Evolutionary conservation across 2,888 invertebrate species (phyloP), one percentile per base, ranked within the genome.

Genomic region (Drosophila stalkeri): DNA sequence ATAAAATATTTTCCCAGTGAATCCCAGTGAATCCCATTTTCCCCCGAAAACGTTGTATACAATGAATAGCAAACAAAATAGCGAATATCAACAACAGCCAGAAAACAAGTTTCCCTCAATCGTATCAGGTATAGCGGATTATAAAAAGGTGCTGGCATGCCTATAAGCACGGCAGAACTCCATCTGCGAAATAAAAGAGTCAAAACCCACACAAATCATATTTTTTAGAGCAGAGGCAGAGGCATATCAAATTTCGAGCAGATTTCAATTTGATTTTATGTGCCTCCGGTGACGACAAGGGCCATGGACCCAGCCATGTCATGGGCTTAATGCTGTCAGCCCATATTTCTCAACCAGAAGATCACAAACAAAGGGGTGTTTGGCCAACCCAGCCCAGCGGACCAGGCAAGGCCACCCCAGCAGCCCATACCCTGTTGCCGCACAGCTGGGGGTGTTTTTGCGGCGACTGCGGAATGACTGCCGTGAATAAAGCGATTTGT

Each of bases 181-280:
- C 18, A 60, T 20, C 41, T 49, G 31, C 6, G 20, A 41, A 55
- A 27, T 41, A 20, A 43, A 47, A 9, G 23, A 23, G 47, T 37
- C 41, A 20, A 55, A 47, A 51, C n/a, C 60, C 59, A 66, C 69
- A 74, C 64, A 67, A 43, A 67, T 61, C 70, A 82, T 68, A 69
- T 41, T 62, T 44, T 49, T 49, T 49, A 64, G 41, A 59, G 61
- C 52, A 43, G 27, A 56, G 61, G 57, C 57, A 35, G 65, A 56
- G 61, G 65, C 84, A 77, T 91, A 91, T 92, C 92, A 81, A 86
- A 91, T 91, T 91, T 90, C 92, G 81, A 89, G 76, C 91, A 90
- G 90, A 91, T 91, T 90, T 91, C 88, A 84, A 86, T 89, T 90
- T 82, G 90, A 91, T 91, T 91, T 91, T 77, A 83, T 82, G 57